Conservation (phyloP, 2,113 vertebrate species). For the Austrofundulus limnaeus region DNA sequence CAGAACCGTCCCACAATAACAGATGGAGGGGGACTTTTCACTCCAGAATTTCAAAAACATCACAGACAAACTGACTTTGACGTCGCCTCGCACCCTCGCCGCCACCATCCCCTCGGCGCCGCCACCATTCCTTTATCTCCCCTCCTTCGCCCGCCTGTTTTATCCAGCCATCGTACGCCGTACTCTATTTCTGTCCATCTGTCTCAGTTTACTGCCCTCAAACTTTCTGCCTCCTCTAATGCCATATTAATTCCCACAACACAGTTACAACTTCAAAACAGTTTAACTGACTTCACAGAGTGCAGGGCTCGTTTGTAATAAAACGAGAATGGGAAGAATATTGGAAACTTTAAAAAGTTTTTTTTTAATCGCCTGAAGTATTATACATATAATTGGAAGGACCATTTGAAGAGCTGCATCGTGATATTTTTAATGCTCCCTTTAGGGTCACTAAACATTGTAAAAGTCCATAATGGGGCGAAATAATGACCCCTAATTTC, state of each 20-base stretch:
- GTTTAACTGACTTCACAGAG: slow-evolving; percentile 57
- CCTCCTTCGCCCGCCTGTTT: slow-evolving; percentile 43
- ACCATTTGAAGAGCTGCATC: slow-evolving; percentile 6
- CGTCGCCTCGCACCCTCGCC: slow-evolving; percentile 34
- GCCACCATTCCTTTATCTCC: slow-evolving; percentile 50
- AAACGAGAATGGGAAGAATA: slow-evolving; percentile 19
- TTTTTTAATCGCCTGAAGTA: slow-evolving; percentile 29
- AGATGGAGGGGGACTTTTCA: slow-evolving; percentile 68
- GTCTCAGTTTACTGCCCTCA: slow-evolving; percentile 68
- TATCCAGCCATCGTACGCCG: slow-evolving; percentile 62
- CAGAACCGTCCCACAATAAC: slow-evolving; percentile 73
- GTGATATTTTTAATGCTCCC: slow-evolving; percentile 15
- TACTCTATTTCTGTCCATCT: slow-evolving; percentile 68
- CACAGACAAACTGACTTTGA: slow-evolving; percentile 67
- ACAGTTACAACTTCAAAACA: slow-evolving; percentile 55
- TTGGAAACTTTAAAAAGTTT: slow-evolving; percentile 20
- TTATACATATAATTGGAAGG: slow-evolving; percentile 8
- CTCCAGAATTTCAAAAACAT: slow-evolving; percentile 77
- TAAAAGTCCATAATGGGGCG: slow-evolving; percentile 57
- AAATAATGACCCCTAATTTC: slow-evolving; percentile 74
- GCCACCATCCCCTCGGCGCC: slow-evolving; percentile 7
- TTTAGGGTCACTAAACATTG: slow-evolving; percentile 51
- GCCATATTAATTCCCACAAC: slow-evolving; percentile 55
- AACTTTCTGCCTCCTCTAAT: slow-evolving; percentile 50
- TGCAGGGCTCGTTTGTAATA: slow-evolving; percentile 8